These are phyloP conservation scores for Antechinus flavipes DNA, from an alignment of 2,113 vertebrate species.

Conservation along the genomic window DNA sequence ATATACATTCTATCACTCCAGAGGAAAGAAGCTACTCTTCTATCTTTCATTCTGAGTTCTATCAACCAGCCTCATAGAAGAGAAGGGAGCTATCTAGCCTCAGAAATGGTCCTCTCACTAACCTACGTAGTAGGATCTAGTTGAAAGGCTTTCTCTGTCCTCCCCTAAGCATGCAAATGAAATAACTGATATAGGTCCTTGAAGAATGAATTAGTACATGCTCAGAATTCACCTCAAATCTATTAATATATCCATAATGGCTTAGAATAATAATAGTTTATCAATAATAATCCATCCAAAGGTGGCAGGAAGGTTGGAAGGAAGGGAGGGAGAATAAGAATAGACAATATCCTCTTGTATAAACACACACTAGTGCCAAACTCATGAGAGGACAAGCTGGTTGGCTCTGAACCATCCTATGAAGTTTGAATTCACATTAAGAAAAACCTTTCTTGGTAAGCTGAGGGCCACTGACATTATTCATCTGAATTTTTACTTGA, in stretches of 20 bases:
- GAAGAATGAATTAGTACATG: background rate
- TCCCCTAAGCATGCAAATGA: background rate
- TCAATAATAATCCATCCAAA: background rate
- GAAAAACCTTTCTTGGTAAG: background rate
- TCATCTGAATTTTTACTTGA: background rate
- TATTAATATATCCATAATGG: background rate
- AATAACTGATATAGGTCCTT: background rate
- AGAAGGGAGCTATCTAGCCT: background rate
- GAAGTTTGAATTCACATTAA: background rate
- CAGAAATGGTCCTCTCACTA: background rate
- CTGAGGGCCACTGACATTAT: background rate
- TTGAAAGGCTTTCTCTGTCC: background rate
- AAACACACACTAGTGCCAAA: rapidly evolving
- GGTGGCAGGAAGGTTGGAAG: background rate
- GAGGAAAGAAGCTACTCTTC: background rate
- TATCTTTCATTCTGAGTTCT: background rate
- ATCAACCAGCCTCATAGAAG: background rate
- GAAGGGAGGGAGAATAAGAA: background rate
- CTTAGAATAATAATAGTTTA: background rate
- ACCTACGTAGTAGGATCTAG: background rate
- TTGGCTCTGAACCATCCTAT: background rate
- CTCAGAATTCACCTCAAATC: background rate
- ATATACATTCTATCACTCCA: background rate
- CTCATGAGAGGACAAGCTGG: background rate
- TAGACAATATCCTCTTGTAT: background rate